These are phyloP conservation scores for Todiramphus saurophagus DNA, from an alignment of 2,113 vertebrate species.

Conservation along the genomic window DNA sequence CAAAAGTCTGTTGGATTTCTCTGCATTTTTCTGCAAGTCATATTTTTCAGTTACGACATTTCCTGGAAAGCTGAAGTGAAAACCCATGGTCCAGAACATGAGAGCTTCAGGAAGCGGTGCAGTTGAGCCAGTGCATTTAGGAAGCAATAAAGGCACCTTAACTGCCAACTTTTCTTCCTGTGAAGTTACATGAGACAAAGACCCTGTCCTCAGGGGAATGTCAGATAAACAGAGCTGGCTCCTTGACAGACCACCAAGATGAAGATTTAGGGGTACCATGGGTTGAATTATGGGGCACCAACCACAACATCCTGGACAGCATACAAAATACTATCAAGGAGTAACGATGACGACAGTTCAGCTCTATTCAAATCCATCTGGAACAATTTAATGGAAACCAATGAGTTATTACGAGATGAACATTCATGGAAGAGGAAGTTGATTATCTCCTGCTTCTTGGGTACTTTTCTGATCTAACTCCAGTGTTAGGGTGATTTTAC, in stretches of 20 bases:
- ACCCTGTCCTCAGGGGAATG: not conserved
- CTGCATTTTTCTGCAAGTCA: not conserved
- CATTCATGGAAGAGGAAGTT: not conserved
- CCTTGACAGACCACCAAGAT: not conserved
- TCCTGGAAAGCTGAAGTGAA: not conserved
- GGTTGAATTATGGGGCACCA: not conserved
- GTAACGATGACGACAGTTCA: not conserved
- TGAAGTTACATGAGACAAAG: not conserved
- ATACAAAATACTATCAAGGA: not conserved
- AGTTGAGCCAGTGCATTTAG: not conserved
- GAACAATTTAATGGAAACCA: slow-evolving; percentile 2
- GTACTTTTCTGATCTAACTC: not conserved
- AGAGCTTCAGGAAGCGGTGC: not conserved
- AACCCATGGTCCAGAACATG: not conserved
- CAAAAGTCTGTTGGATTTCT: not conserved
- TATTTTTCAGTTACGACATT: not conserved
- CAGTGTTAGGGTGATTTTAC: not conserved
- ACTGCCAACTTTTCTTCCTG: not conserved
- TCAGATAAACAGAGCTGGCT: not conserved
- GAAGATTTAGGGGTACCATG: not conserved
- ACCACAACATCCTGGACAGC: not conserved
- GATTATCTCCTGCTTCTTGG: not conserved
- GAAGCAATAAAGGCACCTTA: slow-evolving; percentile 1
- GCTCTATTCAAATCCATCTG: not conserved
- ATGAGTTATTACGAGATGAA: not conserved